A percentile compares a stretch with the other conserved stretches of the same genome.
Conservation (phyloP, 92 coral and sea anemone genomes). For the Zoanthus solanderi region DNA sequence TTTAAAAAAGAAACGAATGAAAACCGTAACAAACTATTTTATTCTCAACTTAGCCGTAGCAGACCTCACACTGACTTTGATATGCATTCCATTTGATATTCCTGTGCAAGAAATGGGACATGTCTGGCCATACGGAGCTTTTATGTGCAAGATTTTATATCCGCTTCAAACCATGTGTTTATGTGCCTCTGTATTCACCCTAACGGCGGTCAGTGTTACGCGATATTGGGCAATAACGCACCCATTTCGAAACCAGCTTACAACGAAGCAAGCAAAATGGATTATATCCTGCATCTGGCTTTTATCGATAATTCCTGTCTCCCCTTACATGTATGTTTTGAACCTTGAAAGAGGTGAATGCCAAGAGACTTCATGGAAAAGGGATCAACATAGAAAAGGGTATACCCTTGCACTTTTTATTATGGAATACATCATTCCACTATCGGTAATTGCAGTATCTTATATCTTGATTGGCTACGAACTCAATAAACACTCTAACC, state of each 20-base stretch:
- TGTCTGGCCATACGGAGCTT: conserved; percentile 95
- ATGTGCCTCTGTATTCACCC: conserved; percentile 89
- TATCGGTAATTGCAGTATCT: conserved; percentile 72
- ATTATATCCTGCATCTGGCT: conserved; percentile 81
- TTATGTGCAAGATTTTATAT: conserved; percentile 88
- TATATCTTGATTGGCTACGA: conserved; percentile 83
- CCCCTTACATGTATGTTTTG: conserved; percentile 81
- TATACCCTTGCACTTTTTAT: conserved; percentile 83
- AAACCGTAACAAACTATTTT: conserved; percentile 95
- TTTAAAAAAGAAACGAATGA: conserved; percentile 78
- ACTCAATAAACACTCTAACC: conserved; percentile 68
- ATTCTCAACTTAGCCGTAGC: conserved; percentile 95
- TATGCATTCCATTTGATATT: conserved; percentile 96
- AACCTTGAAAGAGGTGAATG: conserved; percentile 62
- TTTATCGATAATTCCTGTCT: conserved; percentile 76
- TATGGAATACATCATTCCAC: conserved; percentile 77
- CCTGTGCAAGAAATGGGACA: conserved; percentile 93
- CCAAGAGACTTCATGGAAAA: conserved; percentile 73
- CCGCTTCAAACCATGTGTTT: conserved; percentile 93
- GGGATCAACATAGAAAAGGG: conserved; percentile 60
- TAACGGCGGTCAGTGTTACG: conserved; percentile 91
- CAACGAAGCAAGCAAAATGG: conserved; percentile 70
- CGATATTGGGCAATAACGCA: conserved; percentile 94
- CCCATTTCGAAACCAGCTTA: conserved; percentile 85
- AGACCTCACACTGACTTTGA: conserved; percentile 85